Base-by-base conservation (phyloP, 2,113 vertebrate genomes). In the Centropus bengalensis region DNA sequence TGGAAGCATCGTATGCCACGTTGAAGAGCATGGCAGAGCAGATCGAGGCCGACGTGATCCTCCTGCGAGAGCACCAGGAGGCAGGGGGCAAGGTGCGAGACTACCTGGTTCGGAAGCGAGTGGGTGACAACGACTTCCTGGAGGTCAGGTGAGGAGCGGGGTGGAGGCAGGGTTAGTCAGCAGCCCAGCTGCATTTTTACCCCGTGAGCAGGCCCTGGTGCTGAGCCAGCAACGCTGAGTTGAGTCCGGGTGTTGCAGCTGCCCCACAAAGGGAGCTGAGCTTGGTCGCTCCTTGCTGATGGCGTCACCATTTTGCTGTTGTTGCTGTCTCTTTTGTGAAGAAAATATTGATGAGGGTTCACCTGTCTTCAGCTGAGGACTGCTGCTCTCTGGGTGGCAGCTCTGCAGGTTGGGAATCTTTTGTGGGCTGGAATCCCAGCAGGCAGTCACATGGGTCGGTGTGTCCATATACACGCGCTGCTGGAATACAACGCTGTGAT, bases 101-200 rank as follows among this genome's bases (percentile, higher is more conserved):
- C 97, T 99, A 99, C 97, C 97, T 99, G 4, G 99, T 99, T 85
- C 98, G 99, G 86, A 98, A 99, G 54, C 97, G 99, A 24, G 99
- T 99, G 40, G 99, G 99, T 69, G 99, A 99, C 97, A 99, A 99
- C 84, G 99, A 99, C 98, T 99, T 99, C 98, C 97, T 99, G 97
- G 99, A 99, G 97, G 99, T 99, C 98, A 98, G 99, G 99, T 99
- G 97, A 98, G 98, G 88, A 94, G 87, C 83, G 1, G n/a, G 84
- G 78, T 82, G 70, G 79, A 60, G 88, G 42, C 70, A 55, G 83
- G 44, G 51, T 96, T 95, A 92, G 88, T 92, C 86, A 96, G 91
- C 88, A 95, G 69, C 78, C 74, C 58, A 45, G 84, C 94, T 90
- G 80, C 94, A 90, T 93, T 86, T 91, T 75, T 95, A 67, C 52